phyloP scores from a whole-genome alignment of 2,113 vertebrate genomes.

The Cyanistes caeruleus region DNA sequence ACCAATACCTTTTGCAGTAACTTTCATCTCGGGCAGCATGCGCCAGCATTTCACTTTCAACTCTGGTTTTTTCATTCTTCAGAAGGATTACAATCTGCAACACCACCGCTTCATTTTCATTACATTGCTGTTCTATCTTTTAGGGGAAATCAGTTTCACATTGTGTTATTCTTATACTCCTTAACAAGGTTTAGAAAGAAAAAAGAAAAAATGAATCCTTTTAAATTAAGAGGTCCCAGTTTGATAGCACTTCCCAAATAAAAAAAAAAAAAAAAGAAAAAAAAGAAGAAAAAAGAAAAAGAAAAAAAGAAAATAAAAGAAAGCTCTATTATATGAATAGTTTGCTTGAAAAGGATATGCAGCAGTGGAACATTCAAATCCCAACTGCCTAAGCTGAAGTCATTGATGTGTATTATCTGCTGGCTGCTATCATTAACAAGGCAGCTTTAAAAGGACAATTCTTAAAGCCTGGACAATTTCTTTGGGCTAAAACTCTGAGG shows the following conservation, averaged over 20 bases:
- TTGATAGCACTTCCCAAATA: constrained; percentile 31
- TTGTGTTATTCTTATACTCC: constrained; percentile 58
- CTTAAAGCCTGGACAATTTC: constrained; percentile 56
- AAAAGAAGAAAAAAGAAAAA: fast-evolving
- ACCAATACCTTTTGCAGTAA: not conserved
- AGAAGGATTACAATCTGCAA: constrained; percentile 50
- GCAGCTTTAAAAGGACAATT: constrained; percentile 51
- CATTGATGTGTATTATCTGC: constrained; percentile 66
- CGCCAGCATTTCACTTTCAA: constrained; percentile 47
- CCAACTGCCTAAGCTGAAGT: constrained; percentile 46
- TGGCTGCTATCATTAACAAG: constrained; percentile 55
- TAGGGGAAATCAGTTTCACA: constrained; percentile 63
- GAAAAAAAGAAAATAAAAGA: not conserved
- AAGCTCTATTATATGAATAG: constrained; percentile 51
- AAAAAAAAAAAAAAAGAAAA: fast-evolving
- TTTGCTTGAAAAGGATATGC: constrained; percentile 55
- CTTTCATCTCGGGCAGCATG: constrained; percentile 50
- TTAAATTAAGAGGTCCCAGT: constrained; percentile 56
- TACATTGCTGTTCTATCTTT: constrained; percentile 54
- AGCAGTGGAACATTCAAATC: constrained; percentile 37
- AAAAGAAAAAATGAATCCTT: constrained; percentile 52
- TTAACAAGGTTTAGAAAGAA: constrained; percentile 46
- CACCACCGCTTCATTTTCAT: constrained; percentile 35
- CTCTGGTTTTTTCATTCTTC: constrained; percentile 44
- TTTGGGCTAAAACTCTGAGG: constrained; percentile 44